phyloP scores from a whole-genome alignment of 2,797 vertebrate species.

The Enteromius argenteus region DNA sequence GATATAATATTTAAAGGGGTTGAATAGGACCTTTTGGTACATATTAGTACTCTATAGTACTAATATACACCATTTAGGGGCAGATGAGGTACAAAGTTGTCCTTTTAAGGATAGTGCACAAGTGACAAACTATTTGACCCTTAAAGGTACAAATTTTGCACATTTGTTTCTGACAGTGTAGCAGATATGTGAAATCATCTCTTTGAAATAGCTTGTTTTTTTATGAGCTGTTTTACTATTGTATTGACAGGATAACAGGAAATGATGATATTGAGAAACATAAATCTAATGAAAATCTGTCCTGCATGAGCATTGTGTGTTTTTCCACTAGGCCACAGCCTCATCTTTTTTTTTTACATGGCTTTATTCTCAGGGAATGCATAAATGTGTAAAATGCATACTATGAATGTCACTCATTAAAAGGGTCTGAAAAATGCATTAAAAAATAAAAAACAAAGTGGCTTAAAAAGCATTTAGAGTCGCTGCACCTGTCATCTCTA shows the following conservation, averaged over 20 bases:
- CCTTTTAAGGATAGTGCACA: background rate
- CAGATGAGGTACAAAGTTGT: too few relatives aligned
- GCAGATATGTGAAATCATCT: background rate
- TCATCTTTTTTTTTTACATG: background rate
- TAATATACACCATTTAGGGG: too few relatives aligned
- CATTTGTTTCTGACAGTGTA: background rate
- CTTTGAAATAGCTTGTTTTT: background rate
- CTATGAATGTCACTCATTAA: background rate
- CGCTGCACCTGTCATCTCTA: constrained; percentile 34
- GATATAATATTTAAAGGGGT: too few relatives aligned
- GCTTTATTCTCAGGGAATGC: background rate
- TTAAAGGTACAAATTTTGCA: background rate
- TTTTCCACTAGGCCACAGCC: background rate
- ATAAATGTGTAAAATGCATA: background rate
- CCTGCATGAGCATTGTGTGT: background rate
- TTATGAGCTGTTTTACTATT: background rate
- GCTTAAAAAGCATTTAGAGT: background rate
- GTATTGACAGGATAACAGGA: background rate
- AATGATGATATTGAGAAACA: background rate
- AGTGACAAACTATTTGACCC: background rate
- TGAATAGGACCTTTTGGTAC: too few relatives aligned
- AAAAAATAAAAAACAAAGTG: background rate
- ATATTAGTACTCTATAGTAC: too few relatives aligned
- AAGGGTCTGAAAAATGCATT: background rate
- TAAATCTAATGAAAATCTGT: background rate